Evolutionary conservation across 2,888 invertebrate genomes (phyloP).

Genomic region (Diloba caeruleocephala): DNA sequence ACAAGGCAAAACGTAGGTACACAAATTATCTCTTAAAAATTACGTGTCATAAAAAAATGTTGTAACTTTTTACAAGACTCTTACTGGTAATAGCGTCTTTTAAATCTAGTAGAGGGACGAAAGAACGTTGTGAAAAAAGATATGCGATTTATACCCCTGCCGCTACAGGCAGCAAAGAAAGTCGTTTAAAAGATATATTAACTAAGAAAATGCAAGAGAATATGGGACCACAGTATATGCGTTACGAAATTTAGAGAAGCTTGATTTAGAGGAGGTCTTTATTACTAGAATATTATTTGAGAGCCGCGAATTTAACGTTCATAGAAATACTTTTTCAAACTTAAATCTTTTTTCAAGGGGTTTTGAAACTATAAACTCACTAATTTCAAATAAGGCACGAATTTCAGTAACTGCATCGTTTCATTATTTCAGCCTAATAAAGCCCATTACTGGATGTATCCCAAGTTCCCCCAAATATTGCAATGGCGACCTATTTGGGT

Average conservation of each 20-base stretch:
- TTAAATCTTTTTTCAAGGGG: slow-evolving; percentile 18
- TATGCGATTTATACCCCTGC: slow-evolving; percentile 64
- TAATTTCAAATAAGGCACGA: background rate
- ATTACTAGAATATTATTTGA: slow-evolving; percentile 48
- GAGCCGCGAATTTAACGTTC: slow-evolving; percentile 23
- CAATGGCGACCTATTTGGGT: too few relatives aligned
- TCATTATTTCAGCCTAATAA: too few relatives aligned
- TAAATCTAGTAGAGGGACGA: slow-evolving; percentile 51
- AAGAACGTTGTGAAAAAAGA: slow-evolving; percentile 52
- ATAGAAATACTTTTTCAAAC: slow-evolving; percentile 12
- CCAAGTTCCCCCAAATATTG: too few relatives aligned
- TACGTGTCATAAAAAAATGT: slow-evolving; percentile 36
- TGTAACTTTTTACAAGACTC: slow-evolving; percentile 44
- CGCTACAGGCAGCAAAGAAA: slow-evolving; percentile 63
- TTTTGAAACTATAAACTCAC: slow-evolving; percentile 1
- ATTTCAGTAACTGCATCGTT: slow-evolving; percentile 3
- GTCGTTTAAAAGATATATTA: slow-evolving; percentile 78
- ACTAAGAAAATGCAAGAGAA: slow-evolving; percentile 73
- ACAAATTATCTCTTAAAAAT: slow-evolving; percentile 38
- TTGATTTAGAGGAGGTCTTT: slow-evolving; percentile 61
- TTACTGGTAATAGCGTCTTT: slow-evolving; percentile 49
- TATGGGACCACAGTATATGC: slow-evolving; percentile 65
- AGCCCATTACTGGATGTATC: too few relatives aligned
- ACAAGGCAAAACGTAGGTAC: slow-evolving; percentile 26
- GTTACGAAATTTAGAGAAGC: slow-evolving; percentile 58